Evolutionary conservation across 2,888 invertebrate species (phyloP).

Genomic region (Endotricha flammealis): DNA sequence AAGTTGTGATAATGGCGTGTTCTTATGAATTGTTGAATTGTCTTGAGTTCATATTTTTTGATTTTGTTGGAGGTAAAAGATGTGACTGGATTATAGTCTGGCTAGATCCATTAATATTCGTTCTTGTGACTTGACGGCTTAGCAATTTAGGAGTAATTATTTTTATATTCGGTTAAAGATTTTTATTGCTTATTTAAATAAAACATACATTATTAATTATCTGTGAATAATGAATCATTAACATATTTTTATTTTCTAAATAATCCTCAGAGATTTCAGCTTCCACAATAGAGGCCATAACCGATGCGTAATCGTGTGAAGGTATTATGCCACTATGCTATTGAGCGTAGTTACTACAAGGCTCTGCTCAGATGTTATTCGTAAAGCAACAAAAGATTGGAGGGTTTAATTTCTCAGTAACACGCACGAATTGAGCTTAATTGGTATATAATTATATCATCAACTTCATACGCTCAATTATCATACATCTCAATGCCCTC

Average conservation of each 20-base stretch:
- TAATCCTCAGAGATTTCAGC: neutral
- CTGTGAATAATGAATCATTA: no score
- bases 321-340: constrained; percentile 55
- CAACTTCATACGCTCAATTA: constrained; percentile 40
- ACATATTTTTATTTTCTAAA: neutral
- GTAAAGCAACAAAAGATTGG: constrained; percentile 66
- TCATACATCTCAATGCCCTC: constrained; percentile 19
- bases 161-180: no score
- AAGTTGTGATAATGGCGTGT: no score
- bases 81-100: no score
- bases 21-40: no score
- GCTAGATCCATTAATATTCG: no score
- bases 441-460: constrained; percentile 56
- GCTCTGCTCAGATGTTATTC: constrained; percentile 62
- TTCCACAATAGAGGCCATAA: constrained; percentile 50
- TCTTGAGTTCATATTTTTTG: no score
- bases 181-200: no score
- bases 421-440: constrained; percentile 59
- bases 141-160: no score
- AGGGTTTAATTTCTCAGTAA: constrained; percentile 69
- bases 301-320: constrained; percentile 62
- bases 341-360: constrained; percentile 62
- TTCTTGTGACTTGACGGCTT: no score
- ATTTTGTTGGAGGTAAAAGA: no score
- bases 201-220: no score